These are phyloP conservation scores for Motacilla alba DNA, from an alignment of 2,113 vertebrate genomes.

Conservation along the genomic window DNA sequence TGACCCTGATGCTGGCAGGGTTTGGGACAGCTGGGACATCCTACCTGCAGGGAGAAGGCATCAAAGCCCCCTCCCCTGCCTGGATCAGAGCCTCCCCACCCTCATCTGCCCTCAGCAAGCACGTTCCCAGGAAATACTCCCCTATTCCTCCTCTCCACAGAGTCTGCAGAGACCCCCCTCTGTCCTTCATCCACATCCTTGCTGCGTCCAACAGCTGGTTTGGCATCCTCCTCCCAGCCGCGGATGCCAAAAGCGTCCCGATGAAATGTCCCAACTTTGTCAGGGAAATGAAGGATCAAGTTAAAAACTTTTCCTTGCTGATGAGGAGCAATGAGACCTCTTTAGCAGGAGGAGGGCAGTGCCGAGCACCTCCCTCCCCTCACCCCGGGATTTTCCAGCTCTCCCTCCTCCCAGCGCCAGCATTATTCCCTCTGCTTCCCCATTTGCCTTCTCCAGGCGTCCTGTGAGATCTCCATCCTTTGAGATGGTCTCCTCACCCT, in stretches of 20 bases:
- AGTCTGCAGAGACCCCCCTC: accelerated
- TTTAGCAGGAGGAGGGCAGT: not conserved
- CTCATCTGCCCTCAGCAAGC: not conserved
- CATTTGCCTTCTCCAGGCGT: not conserved
- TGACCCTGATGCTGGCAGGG: not conserved
- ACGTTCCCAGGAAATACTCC: not conserved
- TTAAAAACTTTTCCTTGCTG: not conserved
- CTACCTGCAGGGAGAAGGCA: not conserved
- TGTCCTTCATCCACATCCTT: not conserved
- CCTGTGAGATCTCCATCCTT: not conserved
- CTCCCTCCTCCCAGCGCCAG: not conserved
- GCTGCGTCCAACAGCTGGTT: not conserved
- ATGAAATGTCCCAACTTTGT: not conserved
- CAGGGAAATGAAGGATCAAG: not conserved
- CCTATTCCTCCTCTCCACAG: not conserved
- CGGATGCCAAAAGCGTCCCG: not conserved
- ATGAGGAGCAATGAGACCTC: not conserved
- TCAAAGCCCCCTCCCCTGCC: not conserved
- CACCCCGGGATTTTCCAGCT: not conserved
- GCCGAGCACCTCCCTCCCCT: not conserved
- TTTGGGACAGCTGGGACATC: not conserved
- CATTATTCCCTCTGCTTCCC: not conserved
- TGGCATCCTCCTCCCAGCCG: not conserved
- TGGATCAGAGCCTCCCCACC: not conserved
- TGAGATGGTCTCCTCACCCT: not conserved